phyloP scores from a whole-genome alignment of 2,888 invertebrate species.

The Helicoverpa assulta region DNA sequence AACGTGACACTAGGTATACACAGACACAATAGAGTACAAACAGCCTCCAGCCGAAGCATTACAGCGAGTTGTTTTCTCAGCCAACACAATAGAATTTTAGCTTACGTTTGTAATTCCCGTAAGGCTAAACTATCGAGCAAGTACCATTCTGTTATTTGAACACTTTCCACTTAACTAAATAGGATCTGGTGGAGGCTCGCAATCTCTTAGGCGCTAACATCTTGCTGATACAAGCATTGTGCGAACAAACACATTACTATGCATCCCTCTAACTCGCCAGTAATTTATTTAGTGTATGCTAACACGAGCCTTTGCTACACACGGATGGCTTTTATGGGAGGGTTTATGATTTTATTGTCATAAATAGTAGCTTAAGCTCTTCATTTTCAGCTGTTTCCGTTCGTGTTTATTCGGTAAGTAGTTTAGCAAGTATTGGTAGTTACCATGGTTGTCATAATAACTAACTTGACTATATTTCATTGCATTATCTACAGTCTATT shows the following conservation, averaged over 20 bases:
- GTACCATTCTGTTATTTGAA: conserved; percentile 51
- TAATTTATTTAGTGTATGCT: conserved; percentile 65
- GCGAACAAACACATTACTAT: conserved; percentile 59
- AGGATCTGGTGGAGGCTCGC: conserved; percentile 40
- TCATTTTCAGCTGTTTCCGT: background rate
- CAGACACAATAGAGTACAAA: conserved; percentile 17
- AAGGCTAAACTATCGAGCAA: conserved; percentile 56
- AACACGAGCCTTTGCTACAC: conserved; percentile 46
- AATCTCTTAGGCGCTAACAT: conserved; percentile 56
- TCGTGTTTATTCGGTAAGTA: no score
- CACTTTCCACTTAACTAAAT: conserved; percentile 60
- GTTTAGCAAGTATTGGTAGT: no score
- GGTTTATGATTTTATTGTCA: conserved; percentile 19
- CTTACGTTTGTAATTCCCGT: conserved; percentile 58
- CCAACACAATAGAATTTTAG: conserved; percentile 54
- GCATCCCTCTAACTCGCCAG: conserved; percentile 54
- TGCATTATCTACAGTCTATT: no score
- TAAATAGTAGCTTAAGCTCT: conserved; percentile 11
- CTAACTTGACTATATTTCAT: no score
- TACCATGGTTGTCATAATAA: no score
- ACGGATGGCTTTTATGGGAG: conserved; percentile 17
- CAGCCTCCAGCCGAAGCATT: conserved; percentile 37
- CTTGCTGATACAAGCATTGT: conserved; percentile 49
- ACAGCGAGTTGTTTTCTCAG: conserved; percentile 43
- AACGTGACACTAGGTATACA: background rate